Base-by-base conservation (phyloP, 2,888 invertebrate species). In the Diarsia brunnea region DNA sequence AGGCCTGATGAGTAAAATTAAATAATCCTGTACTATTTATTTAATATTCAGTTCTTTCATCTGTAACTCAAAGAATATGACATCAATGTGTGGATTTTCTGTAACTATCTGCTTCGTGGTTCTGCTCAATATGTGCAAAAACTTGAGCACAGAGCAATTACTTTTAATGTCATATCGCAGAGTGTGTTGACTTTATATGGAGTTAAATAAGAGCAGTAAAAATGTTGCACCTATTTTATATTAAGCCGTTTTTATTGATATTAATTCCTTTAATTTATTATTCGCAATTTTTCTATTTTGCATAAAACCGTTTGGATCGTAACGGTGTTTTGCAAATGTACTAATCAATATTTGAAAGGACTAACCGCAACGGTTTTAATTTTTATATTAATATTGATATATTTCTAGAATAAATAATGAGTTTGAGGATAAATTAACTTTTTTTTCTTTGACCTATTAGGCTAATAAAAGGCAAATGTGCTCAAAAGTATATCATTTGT, bases 141-240 rank as follows among this genome's bases (percentile, higher is more conserved):
- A 79, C 74, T 75, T 67, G 66, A 51, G 65, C 81, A 60, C 71
- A 24, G 65, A 24, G 76, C 75, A 79, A 75, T 87, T 87, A 79
- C 86, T 74, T 84, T 84, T 79, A 84, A 80, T 86, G 78, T 83
- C 75, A 69, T 74, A 76, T 70, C 69, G 70, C 38, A 38, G 43
- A 75, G 74, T 78, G 73, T 84, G 73, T 79, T 74, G 78, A 72
- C 78, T 79, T 75, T 74, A 84, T 81, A 79, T 73, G 79, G 68
- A 77, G 38, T 71, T 80, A 60, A 69, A 75, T 67, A 67, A 68
- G 75, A 73, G 60, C 70, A 43, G 51, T 70, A 27, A 68, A 75
- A 69, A 76, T 76, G 63, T 83, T 69, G 64, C 66, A 61, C 82
- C 31, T 49, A 66, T 60, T 75, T 49, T 16, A 63, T 75, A 24